Evolutionary conservation across 2,888 invertebrate species (phyloP), one percentile per base, ranked within the genome.

Genomic region (Balanococcus diminutus): DNA sequence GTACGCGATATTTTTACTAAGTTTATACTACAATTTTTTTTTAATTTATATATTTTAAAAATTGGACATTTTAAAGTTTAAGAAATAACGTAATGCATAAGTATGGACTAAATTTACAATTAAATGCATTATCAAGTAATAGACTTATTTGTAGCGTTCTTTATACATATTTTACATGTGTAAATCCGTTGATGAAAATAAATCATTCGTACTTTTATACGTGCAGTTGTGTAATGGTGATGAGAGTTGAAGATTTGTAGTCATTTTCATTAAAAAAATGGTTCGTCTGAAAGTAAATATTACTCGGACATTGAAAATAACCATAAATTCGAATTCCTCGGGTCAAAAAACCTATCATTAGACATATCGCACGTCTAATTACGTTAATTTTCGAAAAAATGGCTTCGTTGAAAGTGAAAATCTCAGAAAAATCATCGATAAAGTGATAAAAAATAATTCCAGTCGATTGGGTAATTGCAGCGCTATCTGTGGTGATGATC

Each of bases 1-100:
- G 67, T 61, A 84, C 36, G 84, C 84, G 84, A 84, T 84, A 84
- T 84, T 84, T 84, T 84, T 84, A 84, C 84, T 36, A 67, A 84
- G 67, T 84, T 84, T 84, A 84, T 84, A 84, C 84, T 84, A 84
- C 32, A n/a, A n/a, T 84, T 61, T 84, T 84, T 36, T 67, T 67
- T 84, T 84, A 61, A 51, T 83, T 56, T 83, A 51, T 51, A 51
- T 83, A 84, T 84, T 84, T 56, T 67, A 84, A 84, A 36, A 84
- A 36, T 61, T 79, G 75, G 36, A 79, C 32, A 84, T 84, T 84
- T 84, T 84, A 61, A 84, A 79, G 75, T 67, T 84, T 84, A 56
- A 61, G 36, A 84, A 67, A 61, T 61, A 39, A 84, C 39, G 61
- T 84, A 56, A 61, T 84, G 56, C 36, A 67, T 61, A 61, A 61